Conservation (phyloP, 2,888 invertebrate species). For the Plemyria rubiginata region DNA sequence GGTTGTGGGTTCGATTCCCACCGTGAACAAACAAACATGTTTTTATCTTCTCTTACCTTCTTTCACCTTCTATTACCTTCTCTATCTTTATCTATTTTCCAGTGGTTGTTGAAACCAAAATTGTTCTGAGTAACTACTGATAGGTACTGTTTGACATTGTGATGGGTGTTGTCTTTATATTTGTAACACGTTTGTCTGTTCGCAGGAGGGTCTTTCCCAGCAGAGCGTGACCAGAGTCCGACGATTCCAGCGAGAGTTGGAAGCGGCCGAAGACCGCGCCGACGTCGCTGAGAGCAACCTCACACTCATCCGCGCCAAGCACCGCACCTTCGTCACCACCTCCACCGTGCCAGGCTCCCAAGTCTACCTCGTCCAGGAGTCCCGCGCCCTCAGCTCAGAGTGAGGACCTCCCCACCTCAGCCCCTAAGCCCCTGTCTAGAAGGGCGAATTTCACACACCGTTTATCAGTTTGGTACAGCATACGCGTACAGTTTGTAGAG, state of each 20-base stretch:
- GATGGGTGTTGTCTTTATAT: too few species aligned
- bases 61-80: too few species aligned
- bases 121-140: too few species aligned
- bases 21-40: too few species aligned
- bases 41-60: too few species aligned
- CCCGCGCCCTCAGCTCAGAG: constrained; percentile 86
- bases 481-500: not conserved
- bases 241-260: constrained; percentile 98
- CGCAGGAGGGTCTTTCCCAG: constrained; percentile 94
- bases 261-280: constrained; percentile 98
- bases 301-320: constrained; percentile 98
- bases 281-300: constrained; percentile 97
- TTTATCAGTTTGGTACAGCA: not conserved
- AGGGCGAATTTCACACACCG: constrained; percentile 3
- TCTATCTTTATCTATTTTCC: too few species aligned
- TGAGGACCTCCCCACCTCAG: constrained; percentile 58
- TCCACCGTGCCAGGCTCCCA: constrained; percentile 96
- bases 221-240: constrained; percentile 98
- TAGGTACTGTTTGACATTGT: too few species aligned
- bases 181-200: not conserved
- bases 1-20: too few species aligned
- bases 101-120: too few species aligned
- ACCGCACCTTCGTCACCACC: constrained; percentile 98
- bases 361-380: constrained; percentile 95
- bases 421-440: constrained; percentile 46